Conservation (phyloP, 37 sponge, comb jelly and placozoan genomes). For the Mnemiopsis leidyi region DNA sequence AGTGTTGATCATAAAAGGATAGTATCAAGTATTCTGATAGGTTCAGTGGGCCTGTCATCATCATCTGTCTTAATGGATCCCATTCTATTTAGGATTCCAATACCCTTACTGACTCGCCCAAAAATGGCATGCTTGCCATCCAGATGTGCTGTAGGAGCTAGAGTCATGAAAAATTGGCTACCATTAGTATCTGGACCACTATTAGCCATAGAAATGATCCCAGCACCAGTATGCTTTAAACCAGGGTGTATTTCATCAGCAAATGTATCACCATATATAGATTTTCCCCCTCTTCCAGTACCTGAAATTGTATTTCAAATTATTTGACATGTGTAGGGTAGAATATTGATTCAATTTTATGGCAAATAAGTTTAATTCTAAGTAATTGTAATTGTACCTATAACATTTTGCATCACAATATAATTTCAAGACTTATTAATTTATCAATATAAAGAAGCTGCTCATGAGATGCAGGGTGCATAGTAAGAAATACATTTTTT, state of each 20-base stretch:
- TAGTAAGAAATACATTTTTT: too few species aligned
- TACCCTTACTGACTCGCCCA: conserved; percentile 91
- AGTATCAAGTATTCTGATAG: conserved; percentile 42
- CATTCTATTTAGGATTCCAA: conserved; percentile 84
- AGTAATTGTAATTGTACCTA: too few species aligned
- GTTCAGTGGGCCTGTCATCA: conserved; percentile 73
- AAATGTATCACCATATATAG: conserved; percentile 90
- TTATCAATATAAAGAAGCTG: too few species aligned
- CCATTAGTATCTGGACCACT: conserved; percentile 99
- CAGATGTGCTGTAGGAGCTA: conserved; percentile 94
- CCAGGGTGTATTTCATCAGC: conserved; percentile 92
- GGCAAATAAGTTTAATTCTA: too few species aligned
- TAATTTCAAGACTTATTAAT: too few species aligned
- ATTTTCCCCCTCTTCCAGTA: conserved; percentile 95
- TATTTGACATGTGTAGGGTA: too few species aligned
- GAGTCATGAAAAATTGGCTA: conserved; percentile 96
- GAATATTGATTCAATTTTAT: too few species aligned
- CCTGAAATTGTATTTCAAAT: too few species aligned
- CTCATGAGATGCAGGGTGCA: too few species aligned
- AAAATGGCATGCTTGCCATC: conserved; percentile 98
- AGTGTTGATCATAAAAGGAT: too few species aligned
- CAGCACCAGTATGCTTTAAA: conserved; percentile 98
- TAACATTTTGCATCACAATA: too few species aligned
- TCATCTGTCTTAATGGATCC: conserved; percentile 83
- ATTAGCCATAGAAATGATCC: conserved; percentile 98